These are phyloP conservation scores for Coracias cyanogaster DNA, from an alignment of 2,797 vertebrate genomes.

Conservation along the genomic window DNA sequence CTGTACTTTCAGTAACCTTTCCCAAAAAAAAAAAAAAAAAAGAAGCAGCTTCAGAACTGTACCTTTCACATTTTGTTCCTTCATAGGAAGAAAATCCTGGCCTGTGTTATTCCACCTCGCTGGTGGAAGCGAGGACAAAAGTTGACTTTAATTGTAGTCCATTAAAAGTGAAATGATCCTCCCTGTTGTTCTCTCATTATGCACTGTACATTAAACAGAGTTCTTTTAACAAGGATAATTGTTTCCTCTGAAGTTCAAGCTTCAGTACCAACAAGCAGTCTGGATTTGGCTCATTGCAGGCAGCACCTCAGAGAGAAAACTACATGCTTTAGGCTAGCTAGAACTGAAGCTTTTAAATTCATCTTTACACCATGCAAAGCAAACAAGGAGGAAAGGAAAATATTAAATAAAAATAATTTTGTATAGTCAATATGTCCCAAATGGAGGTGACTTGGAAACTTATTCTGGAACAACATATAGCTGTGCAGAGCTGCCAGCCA, in stretches of 20 bases:
- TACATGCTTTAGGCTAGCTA: not conserved
- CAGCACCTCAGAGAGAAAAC: not conserved
- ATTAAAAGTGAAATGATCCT: not conserved
- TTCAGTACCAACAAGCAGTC: not conserved
- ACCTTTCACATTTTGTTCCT: constrained; percentile 12
- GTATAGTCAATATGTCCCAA: not conserved
- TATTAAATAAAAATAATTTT: not conserved
- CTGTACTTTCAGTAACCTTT: constrained; percentile 15
- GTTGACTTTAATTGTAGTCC: not conserved
- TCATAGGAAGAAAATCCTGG: not conserved
- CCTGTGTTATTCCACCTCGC: not conserved
- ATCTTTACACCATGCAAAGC: not conserved
- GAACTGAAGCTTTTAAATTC: not conserved
- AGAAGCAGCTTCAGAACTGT: constrained; percentile 35
- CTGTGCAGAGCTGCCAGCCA: not conserved
- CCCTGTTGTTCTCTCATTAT: constrained; percentile 19
- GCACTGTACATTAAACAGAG: constrained; percentile 18
- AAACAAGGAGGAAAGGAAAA: not conserved
- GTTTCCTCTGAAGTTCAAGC: constrained; percentile 28
- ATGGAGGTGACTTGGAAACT: not conserved
- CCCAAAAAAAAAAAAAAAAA: not conserved
- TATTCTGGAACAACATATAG: not conserved
- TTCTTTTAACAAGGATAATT: constrained; percentile 6
- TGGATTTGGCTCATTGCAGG: not conserved
- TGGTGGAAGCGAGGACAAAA: constrained; percentile 2